phyloP scores from a whole-genome alignment of 2,888 invertebrate species.

The Cordylochernes scorpioides region DNA sequence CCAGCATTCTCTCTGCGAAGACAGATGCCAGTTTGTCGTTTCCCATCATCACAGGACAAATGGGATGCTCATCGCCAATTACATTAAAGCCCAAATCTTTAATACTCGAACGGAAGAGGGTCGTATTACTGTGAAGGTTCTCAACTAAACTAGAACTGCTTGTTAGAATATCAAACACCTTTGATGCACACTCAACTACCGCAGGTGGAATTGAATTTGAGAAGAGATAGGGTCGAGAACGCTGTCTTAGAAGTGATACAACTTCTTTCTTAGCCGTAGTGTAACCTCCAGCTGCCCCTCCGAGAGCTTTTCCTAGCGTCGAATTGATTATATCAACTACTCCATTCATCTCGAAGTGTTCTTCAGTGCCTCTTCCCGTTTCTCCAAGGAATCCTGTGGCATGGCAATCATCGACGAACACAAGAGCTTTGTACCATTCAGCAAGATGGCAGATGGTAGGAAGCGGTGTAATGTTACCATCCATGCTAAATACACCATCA shows the following conservation, averaged over 20 bases:
- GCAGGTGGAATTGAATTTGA: slow-evolving; percentile 69
- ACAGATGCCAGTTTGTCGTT: slow-evolving; percentile 51
- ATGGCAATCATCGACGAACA: slow-evolving; percentile 69
- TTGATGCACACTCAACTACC: slow-evolving; percentile 48
- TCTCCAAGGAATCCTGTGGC: slow-evolving; percentile 71
- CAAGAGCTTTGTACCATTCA: slow-evolving; percentile 44
- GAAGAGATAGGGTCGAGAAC: slow-evolving; percentile 60
- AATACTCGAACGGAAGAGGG: slow-evolving; percentile 42
- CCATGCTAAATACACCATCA: slow-evolving; percentile 85
- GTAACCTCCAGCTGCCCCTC: slow-evolving; percentile 61
- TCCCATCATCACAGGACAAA: slow-evolving; percentile 68
- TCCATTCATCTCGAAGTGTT: slow-evolving; percentile 32
- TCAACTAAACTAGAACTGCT: slow-evolving; percentile 35
- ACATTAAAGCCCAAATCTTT: slow-evolving; percentile 45
- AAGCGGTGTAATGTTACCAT: slow-evolving; percentile 60
- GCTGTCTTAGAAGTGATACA: slow-evolving; percentile 46
- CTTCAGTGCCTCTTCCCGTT: slow-evolving; percentile 67
- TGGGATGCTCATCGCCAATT: slow-evolving; percentile 55
- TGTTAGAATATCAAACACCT: slow-evolving; percentile 42
- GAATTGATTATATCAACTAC: slow-evolving; percentile 61
- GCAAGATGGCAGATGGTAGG: slow-evolving; percentile 41
- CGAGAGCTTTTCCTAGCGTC: slow-evolving; percentile 68
- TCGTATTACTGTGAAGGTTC: slow-evolving; percentile 41
- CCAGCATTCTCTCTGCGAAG: slow-evolving; percentile 58
- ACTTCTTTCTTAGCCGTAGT: slow-evolving; percentile 50